Conservation (phyloP, 2,797 vertebrate genomes). For the Sebastes jordani region DNA sequence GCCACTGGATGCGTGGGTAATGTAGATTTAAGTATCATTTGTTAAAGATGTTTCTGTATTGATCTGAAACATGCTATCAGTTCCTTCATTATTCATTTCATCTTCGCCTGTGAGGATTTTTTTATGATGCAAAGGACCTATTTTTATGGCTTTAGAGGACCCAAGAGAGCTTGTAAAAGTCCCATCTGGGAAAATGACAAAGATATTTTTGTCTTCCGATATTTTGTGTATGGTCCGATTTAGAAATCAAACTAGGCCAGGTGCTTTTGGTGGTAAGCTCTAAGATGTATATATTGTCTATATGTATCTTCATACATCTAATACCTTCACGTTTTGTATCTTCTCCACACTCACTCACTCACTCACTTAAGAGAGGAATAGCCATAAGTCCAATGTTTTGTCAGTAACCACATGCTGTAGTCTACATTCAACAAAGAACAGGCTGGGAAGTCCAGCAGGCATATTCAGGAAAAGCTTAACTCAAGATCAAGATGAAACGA, state of each 20-base stretch:
- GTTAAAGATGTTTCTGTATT: constrained; percentile 29
- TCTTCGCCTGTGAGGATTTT: not conserved
- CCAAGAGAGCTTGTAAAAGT: not conserved
- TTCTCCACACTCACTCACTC: too few relatives aligned
- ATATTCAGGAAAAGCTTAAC: not conserved
- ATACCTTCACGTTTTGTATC: not conserved
- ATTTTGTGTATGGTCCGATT: not conserved
- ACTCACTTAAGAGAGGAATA: not conserved
- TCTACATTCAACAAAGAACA: not conserved
- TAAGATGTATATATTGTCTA: not conserved
- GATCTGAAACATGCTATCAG: constrained; percentile 7
- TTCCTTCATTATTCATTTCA: constrained; percentile 18
- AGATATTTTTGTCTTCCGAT: not conserved
- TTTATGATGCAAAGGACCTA: not conserved
- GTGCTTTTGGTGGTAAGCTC: not conserved
- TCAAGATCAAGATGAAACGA: not conserved
- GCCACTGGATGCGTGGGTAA: constrained; percentile 23
- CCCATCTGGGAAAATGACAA: not conserved
- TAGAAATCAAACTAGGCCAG: not conserved
- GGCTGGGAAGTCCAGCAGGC: not conserved
- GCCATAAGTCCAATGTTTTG: not conserved
- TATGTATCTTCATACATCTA: not conserved
- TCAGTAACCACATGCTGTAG: not conserved
- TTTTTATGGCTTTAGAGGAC: not conserved
- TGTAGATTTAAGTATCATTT: constrained; percentile 45